Evolutionary conservation across 64 coral and sea anemone species (phyloP), one percentile per base, ranked within the genome.

Genomic region (Acropora tenuis): DNA sequence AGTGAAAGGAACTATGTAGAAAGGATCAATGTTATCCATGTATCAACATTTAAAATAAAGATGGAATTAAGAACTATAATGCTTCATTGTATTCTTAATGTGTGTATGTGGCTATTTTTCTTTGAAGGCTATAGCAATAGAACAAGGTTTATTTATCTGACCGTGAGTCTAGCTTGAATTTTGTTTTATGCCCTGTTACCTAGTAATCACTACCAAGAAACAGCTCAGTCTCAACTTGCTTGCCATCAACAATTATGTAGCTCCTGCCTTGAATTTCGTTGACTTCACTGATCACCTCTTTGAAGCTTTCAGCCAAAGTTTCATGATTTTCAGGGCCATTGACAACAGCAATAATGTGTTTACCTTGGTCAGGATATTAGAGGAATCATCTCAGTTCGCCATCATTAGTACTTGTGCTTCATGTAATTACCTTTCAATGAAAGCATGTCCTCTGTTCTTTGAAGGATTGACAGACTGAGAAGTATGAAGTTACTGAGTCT

Each of bases 181-280:
- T 55, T 55, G 50, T 55, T 55, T 55, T 55, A 9, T 30, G 30
- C 30, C 30, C 30, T 30, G 30, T 69, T 74, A 74, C 71, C 71
- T 74, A 40, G 71, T 74, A 74, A 74, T 74, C 71, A 74, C 71
- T 30, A 41, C 71, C 71, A 74, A 74, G 71, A 74, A 74, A 74
- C 71, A 74, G 71, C 41, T 74, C 71, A 8, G 41, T 74, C n/a
- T 74, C 71, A 8, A 74, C 71, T 74, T 41, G 16, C n/a, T 74
- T 30, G n/a, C 66, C 71, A 41, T 74, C 71, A 74, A 41, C 6
- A 8, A 41, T 74, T 74, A 74, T 74, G n/a, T 6, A 74, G n/a
- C 2, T 30, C n/a, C 41, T 74, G 2, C 41, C 41, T 74, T 74
- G 71, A 5, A 74, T 74, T n/a, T 74, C 71, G 41, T 74, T 74